Evolutionary conservation across 2,888 invertebrate species (phyloP).

Genomic region (Nesidiocoris tenuis): DNA sequence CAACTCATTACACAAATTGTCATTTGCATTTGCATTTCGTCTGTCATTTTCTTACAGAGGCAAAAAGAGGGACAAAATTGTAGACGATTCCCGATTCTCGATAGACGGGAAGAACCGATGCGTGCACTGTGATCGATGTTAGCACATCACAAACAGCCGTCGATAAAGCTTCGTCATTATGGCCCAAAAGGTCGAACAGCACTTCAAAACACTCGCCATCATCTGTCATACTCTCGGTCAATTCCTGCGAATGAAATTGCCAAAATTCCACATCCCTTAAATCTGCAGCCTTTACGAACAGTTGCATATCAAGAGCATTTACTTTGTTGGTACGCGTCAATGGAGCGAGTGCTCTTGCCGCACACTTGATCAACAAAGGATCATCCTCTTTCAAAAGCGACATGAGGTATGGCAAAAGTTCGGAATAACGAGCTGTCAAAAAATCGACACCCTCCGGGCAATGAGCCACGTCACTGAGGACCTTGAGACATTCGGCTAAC

Average conservation of each 20-base stretch:
- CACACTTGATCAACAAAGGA: slow-evolving; percentile 8
- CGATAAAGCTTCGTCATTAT: background rate
- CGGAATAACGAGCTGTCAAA: background rate
- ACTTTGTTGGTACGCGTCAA: background rate
- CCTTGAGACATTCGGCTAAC: slow-evolving; percentile 7
- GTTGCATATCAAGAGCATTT: background rate
- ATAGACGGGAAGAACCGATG: background rate
- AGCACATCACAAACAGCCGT: slow-evolving; percentile 20
- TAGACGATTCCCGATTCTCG: background rate
- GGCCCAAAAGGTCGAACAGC: background rate
- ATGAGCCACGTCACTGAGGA: slow-evolving; percentile 23
- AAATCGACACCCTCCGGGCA: background rate
- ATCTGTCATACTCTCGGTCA: background rate
- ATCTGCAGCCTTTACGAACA: background rate
- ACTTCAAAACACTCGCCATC: slow-evolving; percentile 5
- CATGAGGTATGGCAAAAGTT: background rate
- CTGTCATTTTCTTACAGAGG: too few species aligned
- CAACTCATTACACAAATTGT: too few species aligned
- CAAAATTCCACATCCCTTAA: background rate
- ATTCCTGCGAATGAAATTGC: slow-evolving; percentile 8
- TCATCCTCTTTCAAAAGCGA: background rate
- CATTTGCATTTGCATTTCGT: too few species aligned
- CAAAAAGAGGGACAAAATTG: background rate
- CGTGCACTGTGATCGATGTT: background rate
- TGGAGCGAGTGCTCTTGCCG: slow-evolving; percentile 5